Conservation (phyloP, 92 coral and sea anemone species). For the Epizoanthus illoricatus region DNA sequence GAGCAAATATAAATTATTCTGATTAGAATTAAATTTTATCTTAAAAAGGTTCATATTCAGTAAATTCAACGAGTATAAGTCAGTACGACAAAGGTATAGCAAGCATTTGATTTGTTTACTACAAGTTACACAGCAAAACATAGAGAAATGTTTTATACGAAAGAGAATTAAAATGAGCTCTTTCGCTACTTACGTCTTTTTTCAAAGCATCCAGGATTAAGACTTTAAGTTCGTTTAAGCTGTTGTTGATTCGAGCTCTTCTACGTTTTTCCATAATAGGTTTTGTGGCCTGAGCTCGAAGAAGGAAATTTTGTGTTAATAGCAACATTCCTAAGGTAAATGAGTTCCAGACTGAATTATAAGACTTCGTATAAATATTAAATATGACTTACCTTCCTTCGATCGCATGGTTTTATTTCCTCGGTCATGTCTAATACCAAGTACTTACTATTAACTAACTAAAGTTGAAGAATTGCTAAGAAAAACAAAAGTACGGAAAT, state of each 20-base stretch:
- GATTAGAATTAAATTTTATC: too few species aligned
- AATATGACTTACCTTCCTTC: slow-evolving; percentile 47
- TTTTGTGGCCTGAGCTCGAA: slow-evolving; percentile 64
- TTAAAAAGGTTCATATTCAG: too few species aligned
- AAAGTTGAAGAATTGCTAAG: background rate
- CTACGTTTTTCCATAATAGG: slow-evolving; percentile 83
- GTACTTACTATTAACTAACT: background rate
- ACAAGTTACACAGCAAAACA: too few species aligned
- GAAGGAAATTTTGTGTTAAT: background rate
- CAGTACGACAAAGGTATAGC: too few species aligned
- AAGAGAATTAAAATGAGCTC: background rate
- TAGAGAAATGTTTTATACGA: background rate
- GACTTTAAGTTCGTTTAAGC: slow-evolving; percentile 69
- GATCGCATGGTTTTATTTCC: slow-evolving; percentile 43
- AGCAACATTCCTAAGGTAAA: too few species aligned
- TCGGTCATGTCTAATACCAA: slow-evolving; percentile 40
- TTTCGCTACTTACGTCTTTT: slow-evolving; percentile 68
- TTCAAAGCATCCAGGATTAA: slow-evolving; percentile 70
- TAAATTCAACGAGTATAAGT: too few species aligned
- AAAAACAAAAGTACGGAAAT: background rate
- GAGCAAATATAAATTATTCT: too few species aligned
- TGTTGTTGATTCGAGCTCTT: slow-evolving; percentile 75
- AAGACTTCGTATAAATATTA: background rate
- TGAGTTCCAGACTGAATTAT: background rate
- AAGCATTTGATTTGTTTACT: too few species aligned